These are phyloP conservation scores for Nasonia longicornis DNA, from an alignment of 1,140 invertebrate species.

Conservation along the genomic window DNA sequence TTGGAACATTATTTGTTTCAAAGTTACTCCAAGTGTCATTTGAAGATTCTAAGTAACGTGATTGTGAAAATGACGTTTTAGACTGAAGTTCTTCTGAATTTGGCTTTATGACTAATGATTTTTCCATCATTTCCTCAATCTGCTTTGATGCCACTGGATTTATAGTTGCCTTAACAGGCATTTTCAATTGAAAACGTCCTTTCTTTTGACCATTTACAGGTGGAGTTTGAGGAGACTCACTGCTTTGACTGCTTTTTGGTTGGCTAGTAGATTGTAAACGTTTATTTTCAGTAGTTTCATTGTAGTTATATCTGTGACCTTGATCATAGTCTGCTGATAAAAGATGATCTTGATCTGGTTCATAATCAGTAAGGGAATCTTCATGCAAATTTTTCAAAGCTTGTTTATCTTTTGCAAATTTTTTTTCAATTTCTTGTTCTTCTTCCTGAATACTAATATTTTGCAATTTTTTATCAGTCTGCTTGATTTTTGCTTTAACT, in stretches of 20 bases:
- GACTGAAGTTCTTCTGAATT: neutral
- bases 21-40: neutral
- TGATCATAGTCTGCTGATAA: neutral
- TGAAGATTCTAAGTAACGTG: neutral
- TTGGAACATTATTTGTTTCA: neutral
- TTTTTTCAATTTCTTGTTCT: neutral
- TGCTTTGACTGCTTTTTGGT: neutral
- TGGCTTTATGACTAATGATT: conserved; percentile 13
- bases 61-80: neutral
- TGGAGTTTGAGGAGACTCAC: neutral
- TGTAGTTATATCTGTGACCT: neutral
- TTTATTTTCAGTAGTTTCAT: neutral
- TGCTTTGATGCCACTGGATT: conserved; percentile 50
- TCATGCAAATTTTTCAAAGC: conserved; percentile 10
- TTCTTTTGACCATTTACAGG: conserved; percentile 36
- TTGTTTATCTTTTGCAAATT: conserved; percentile 8
- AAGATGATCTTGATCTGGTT: neutral
- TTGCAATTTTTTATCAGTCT: conserved; percentile 53
- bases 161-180: conserved; percentile 57
- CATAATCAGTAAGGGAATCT: conserved; percentile 1
- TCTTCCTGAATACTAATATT: conserved; percentile 25
- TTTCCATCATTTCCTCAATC: conserved; percentile 55
- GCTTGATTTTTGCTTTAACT: conserved; percentile 61
- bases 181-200: conserved; percentile 57
- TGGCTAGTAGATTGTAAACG: neutral